A percentile compares a stretch with the other conserved stretches of the same genome.
These are phyloP conservation scores for Falco naumanni DNA, from an alignment of 2,797 vertebrate species.

Conservation along the genomic window DNA sequence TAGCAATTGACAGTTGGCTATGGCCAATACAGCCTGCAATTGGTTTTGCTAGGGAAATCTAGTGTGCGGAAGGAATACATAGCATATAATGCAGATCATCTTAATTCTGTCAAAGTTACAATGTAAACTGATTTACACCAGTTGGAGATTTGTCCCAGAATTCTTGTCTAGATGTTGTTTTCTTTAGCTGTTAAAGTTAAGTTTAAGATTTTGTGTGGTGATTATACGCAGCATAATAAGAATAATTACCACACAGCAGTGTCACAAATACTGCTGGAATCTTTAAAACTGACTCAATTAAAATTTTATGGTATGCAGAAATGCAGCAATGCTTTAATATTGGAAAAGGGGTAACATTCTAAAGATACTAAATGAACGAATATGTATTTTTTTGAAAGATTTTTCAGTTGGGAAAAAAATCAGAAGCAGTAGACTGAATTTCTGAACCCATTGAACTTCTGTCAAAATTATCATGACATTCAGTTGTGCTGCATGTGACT, in stretches of 20 bases:
- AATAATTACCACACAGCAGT: not conserved
- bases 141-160: not conserved
- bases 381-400: not conserved
- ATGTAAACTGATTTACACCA: not conserved
- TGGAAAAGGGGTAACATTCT: constrained; percentile 9
- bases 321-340: not conserved
- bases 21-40: not conserved
- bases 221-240: not conserved
- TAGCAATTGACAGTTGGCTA: not conserved
- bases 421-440: not conserved
- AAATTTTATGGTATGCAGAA: not conserved
- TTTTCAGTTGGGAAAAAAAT: not conserved
- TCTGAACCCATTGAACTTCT: not conserved
- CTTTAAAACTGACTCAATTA: not conserved
- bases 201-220: not conserved
- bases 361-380: not conserved
- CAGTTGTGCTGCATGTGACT: not conserved
- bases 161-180: not conserved
- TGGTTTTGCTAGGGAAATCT: constrained; percentile 8
- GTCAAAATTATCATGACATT: not conserved
- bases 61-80: not conserved
- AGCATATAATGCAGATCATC: not conserved
- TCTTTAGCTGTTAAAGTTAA: not conserved
- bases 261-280: not conserved
- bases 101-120: not conserved